These are phyloP conservation scores for Molossus molossus DNA, from an alignment of 2,797 vertebrate genomes.

Conservation along the genomic window DNA sequence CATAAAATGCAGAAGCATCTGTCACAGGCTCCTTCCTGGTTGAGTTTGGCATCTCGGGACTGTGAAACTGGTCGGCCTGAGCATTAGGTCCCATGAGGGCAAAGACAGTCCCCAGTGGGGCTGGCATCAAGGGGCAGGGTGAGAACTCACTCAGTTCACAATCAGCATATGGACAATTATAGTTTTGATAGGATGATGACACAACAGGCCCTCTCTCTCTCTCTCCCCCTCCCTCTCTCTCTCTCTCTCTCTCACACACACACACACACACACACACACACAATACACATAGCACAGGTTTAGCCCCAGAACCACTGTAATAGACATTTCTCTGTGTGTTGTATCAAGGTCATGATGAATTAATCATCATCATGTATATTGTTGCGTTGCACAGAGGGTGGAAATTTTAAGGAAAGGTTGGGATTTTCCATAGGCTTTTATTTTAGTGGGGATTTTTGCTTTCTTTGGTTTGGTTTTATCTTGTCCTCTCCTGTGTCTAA, in stretches of 20 bases:
- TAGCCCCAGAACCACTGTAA: constrained; percentile 59
- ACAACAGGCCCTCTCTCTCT: background rate
- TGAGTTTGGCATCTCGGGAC: constrained; percentile 80
- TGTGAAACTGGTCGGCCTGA: constrained; percentile 74
- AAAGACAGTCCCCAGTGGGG: constrained; percentile 20
- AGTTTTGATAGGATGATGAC: constrained; percentile 44
- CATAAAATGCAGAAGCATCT: constrained; percentile 89
- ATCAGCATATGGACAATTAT: constrained; percentile 42
- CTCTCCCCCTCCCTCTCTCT: background rate
- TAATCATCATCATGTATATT: constrained; percentile 62
- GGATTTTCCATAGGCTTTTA: background rate
- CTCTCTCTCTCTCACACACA: background rate
- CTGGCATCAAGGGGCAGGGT: background rate
- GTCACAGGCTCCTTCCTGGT: constrained; percentile 82
- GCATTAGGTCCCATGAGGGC: constrained; percentile 68
- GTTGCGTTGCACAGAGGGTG: constrained; percentile 18
- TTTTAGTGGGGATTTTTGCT: constrained; percentile 37
- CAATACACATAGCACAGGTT: constrained; percentile 45
- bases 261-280: background rate
- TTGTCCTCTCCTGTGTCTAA: constrained; percentile 20
- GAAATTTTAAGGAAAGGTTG: background rate
- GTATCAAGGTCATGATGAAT: constrained; percentile 69
- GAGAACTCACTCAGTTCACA: constrained; percentile 45
- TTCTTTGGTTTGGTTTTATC: constrained; percentile 59
- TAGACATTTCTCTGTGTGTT: constrained; percentile 58